A percentile compares a stretch with the other conserved stretches of the same genome.
Conservation (phyloP, 1,140 invertebrate species). For the Hesperophylax magnus region DNA sequence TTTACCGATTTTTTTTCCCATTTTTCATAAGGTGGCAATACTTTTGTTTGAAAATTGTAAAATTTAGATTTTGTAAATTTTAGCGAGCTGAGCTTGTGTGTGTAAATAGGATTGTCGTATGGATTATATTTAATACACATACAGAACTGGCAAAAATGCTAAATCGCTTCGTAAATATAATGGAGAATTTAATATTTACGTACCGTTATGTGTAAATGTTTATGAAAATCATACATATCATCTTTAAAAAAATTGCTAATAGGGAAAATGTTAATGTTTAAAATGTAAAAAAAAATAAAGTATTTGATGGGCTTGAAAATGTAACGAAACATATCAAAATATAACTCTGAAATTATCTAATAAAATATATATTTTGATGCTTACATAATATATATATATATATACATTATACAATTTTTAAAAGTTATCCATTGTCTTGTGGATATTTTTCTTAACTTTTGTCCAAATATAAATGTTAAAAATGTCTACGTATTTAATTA, state of each 20-base stretch:
- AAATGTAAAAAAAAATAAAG: not conserved
- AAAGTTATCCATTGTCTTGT: no score
- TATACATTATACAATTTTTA: no score
- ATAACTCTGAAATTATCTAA: not conserved
- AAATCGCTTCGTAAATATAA: not conserved
- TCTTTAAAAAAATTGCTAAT: not conserved
- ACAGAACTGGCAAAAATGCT: slow-evolving; percentile 8
- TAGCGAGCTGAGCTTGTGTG: not conserved
- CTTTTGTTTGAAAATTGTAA: not conserved
- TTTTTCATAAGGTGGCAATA: not conserved
- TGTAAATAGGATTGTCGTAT: slow-evolving; percentile 15
- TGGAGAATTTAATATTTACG: not conserved
- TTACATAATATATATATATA: not conserved
- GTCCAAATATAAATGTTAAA: no score
- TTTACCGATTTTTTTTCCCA: no score
- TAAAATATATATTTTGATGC: not conserved
- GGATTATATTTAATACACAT: not conserved
- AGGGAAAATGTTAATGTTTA: not conserved
- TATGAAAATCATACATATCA: slow-evolving; percentile 15
- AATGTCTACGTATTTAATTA: no score
- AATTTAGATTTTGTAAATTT: no score
- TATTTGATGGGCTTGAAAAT: slow-evolving; percentile 10
- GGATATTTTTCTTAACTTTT: no score
- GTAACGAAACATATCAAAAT: slow-evolving; percentile 40
- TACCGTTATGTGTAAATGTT: not conserved